Conservation (phyloP, 2,113 vertebrate species). For the Cromileptes altivelis region DNA sequence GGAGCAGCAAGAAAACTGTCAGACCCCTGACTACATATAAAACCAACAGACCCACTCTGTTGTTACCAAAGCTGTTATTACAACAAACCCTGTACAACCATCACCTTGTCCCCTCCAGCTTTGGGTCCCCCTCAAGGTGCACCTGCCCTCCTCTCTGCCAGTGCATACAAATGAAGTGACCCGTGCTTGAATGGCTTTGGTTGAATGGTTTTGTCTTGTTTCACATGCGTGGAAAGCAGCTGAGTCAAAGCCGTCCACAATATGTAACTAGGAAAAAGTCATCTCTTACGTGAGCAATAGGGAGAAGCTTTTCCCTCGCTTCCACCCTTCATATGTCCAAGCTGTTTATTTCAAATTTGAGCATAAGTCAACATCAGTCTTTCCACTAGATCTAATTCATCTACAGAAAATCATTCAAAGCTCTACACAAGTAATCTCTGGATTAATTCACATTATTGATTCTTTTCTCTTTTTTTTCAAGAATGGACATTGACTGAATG, state of each 20-base stretch:
- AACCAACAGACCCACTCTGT: slow-evolving; percentile 12
- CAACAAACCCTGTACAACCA: slow-evolving; percentile 25
- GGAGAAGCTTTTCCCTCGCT: slow-evolving; percentile 3
- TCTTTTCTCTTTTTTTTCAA: slow-evolving; percentile 25
- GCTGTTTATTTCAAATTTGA: slow-evolving; percentile 35
- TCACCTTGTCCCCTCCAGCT: slow-evolving; percentile 36
- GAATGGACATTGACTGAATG: slow-evolving; percentile 50
- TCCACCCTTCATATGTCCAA: background rate
- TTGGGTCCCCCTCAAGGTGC: background rate
- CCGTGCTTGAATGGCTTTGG: background rate
- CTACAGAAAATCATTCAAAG: slow-evolving; percentile 57
- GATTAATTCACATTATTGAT: slow-evolving; percentile 68
- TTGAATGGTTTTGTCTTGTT: slow-evolving; percentile 43
- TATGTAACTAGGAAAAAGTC: slow-evolving; percentile 7
- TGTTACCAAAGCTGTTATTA: slow-evolving; percentile 30
- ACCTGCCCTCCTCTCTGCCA: background rate
- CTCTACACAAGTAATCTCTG: slow-evolving; percentile 57
- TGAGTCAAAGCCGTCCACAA: slow-evolving; percentile 7
- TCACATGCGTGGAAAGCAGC: slow-evolving; percentile 12
- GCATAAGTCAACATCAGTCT: slow-evolving; percentile 6
- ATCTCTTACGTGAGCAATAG: slow-evolving; percentile 13
- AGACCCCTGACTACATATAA: slow-evolving; percentile 15
- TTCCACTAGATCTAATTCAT: slow-evolving; percentile 42
- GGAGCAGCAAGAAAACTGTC: slow-evolving; percentile 8
- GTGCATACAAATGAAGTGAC: slow-evolving; percentile 36